Conservation (phyloP, 2,113 vertebrate species). For the Macquaria ambigua region DNA sequence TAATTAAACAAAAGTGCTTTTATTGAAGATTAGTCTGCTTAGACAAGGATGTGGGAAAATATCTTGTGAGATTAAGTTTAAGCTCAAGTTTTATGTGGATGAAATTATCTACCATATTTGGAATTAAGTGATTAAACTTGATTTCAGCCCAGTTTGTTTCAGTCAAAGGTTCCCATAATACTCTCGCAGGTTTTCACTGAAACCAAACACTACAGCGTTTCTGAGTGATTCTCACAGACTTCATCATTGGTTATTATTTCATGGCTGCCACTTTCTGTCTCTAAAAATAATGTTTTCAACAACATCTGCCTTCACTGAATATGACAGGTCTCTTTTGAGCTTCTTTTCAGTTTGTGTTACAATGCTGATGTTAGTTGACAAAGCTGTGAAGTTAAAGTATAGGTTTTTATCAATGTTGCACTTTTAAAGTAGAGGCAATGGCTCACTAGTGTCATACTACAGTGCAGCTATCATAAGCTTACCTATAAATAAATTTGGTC, state of each 20-base stretch:
- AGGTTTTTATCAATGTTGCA: neutral
- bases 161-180: conserved; percentile 4
- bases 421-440: neutral
- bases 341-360: neutral
- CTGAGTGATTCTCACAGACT: neutral
- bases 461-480: neutral
- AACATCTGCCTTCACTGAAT: neutral
- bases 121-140: conserved; percentile 29
- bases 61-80: conserved; percentile 40
- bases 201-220: neutral
- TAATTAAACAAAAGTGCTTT: conserved; percentile 12
- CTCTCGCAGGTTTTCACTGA: neutral
- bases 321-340: neutral
- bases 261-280: neutral
- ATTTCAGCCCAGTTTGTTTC: conserved; percentile 5
- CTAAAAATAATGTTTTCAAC: neutral
- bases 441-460: neutral
- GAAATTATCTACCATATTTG: conserved; percentile 18
- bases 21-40: conserved; percentile 13
- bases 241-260: neutral
- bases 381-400: neutral
- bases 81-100: conserved; percentile 39
- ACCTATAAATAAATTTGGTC: neutral
- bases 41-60: conserved; percentile 45
- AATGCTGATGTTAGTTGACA: neutral